Base-by-base conservation (phyloP, 1,140 invertebrate species). In the Halotydeus destructor region DNA sequence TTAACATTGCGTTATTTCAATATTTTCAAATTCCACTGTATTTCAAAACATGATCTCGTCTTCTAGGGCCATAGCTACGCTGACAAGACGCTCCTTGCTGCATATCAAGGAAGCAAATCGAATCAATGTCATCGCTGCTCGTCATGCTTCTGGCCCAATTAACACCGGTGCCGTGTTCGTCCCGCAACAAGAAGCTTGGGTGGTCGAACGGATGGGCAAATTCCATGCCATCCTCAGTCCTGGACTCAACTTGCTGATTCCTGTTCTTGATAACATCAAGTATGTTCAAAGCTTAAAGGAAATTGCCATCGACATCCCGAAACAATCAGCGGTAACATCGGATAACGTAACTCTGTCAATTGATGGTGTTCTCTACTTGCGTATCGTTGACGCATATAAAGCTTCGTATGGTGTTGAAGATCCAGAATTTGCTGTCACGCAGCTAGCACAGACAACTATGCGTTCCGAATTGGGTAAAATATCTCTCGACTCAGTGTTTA, bases 201-300 rank as follows among this genome's bases (percentile, higher is more conserved):
- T 99, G 47, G 79, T 98, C 0, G 93, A 99, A 64, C 65, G 93
- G 57, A 97, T 99, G 88, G 94, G 94, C 38, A 88, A 82, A 64
- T 98, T 88, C 64, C 69, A 84, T 56, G 70, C 77, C 61, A 82
- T 93, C 46, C 60, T 68, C 25, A 40, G 49, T 45, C 48, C 49
- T 27, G 94, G 94, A 5, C 63, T 99, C 3, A 99, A 98, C 59
- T 54, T 97, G 43, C 61, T 97, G 9, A 67, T 93, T 46, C 94
- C 94, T 5, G 60, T 99, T 48, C 60, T 94, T 36, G 93, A 99
- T 62, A 72, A 68, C 60, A 76, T 99, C 6, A 91, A 81, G 65
- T 98, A 99, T 69, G 89, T 98, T 16, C 94, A 99, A 62, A 89
- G 81, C 65, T 63, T 99, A 5, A 98, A 98, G 62, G 94, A 99